Base-by-base conservation (phyloP, 1,140 invertebrate species). In the Pemphigus obesinymphae region DNA sequence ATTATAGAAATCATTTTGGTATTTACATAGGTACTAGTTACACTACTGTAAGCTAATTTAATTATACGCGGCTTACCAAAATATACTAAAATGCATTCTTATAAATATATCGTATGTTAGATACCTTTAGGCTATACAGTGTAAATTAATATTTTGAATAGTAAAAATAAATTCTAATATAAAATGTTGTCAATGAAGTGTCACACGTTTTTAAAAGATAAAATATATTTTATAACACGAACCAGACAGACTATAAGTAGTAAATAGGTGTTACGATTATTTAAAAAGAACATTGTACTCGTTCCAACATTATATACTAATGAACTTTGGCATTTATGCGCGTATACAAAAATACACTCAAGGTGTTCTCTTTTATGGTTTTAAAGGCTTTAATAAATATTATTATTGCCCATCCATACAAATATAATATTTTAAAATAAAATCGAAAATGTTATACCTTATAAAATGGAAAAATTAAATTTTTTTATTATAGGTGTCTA, bases 231-330 rank as follows among this genome's bases (percentile, higher is more conserved):
- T 75, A 68, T 37, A 68, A 40, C 34, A 37, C 10, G 11, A 68
- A 68, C 4, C 13, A 40, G 34, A 55, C 23, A 43, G 31, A 37
- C 13, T 11, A n/a, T n/a, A n/a, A n/a, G n/a, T 78, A 29, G 43
- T 78, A 31, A 26, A 58, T 26, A 58, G 31, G 23, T 78, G 34
- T 78, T 40, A 23, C 13, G 15, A 58, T 20, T 58, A 63, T 63
- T 53, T 40, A 63, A 82, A 68, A 63, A 63, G 26, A 45, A 82
- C 63, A 45, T 55, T 66, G 37, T 66, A 63, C 53, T 63, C 37
- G 40, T 63, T 82, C 78, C 78, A 82, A 82, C 58, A 82, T n/a
- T n/a, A n/a, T n/a, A 82, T 82, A 26, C 63, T 63, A 70, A 82
- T 61, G 53, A 81, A 61, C 63, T 48, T 31, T 63, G 58, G 53